These are phyloP conservation scores for Aethes cnicana DNA, from an alignment of 2,888 invertebrate species.

Conservation along the genomic window DNA sequence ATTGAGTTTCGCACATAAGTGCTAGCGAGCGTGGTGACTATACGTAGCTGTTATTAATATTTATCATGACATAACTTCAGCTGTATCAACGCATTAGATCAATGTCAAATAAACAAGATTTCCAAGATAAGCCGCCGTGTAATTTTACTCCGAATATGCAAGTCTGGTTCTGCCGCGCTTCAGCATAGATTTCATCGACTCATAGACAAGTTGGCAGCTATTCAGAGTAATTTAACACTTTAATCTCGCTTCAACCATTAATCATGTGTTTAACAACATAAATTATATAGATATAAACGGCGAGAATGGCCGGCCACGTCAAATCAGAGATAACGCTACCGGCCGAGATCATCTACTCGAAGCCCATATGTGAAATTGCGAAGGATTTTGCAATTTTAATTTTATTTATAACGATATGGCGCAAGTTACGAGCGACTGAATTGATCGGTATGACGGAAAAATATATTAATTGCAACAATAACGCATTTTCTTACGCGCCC, in stretches of 20 bases:
- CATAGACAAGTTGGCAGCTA: slow-evolving; percentile 16
- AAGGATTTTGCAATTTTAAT: slow-evolving; percentile 81
- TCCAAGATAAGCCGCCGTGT: no score
- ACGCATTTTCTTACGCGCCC: no score
- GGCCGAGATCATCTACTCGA: slow-evolving; percentile 68
- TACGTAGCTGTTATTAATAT: no score
- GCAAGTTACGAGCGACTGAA: slow-evolving; percentile 39
- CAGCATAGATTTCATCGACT: background rate
- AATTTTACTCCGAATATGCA: no score
- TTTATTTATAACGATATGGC: slow-evolving; percentile 72
- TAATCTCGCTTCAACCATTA: slow-evolving; percentile 54
- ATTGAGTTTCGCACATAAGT: no score
- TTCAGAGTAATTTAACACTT: slow-evolving; percentile 43
- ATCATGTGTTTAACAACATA: slow-evolving; percentile 73
- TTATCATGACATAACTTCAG: no score
- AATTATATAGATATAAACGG: slow-evolving; percentile 73
- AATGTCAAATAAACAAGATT: no score
- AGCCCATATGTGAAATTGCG: slow-evolving; percentile 80
- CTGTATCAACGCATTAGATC: no score
- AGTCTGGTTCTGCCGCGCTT: no score
- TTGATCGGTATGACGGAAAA: no score
- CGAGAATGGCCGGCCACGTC: slow-evolving; percentile 65
- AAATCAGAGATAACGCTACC: slow-evolving; percentile 67
- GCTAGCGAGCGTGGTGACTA: no score
- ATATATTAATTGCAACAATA: no score